Conservation (phyloP, 2,113 vertebrate species). For the Leuciscus idus region DNA sequence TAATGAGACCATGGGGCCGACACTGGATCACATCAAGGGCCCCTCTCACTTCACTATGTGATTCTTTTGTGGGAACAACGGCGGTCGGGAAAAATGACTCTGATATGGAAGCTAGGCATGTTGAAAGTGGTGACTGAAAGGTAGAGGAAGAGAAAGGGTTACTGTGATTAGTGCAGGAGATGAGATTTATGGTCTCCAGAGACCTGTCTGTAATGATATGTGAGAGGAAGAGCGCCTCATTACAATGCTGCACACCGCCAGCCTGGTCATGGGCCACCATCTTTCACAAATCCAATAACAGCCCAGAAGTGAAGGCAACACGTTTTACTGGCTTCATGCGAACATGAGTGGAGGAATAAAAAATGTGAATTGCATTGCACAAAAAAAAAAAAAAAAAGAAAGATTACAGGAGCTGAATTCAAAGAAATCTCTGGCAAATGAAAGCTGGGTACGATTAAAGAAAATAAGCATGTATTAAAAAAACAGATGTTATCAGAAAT, state of each 20-base stretch:
- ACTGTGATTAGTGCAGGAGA: constrained; percentile 51
- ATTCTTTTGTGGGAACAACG: constrained; percentile 38
- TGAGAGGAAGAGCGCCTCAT: constrained; percentile 55
- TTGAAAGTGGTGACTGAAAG: constrained; percentile 21
- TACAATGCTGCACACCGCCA: constrained; percentile 53
- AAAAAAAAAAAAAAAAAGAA: background rate
- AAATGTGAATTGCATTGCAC: constrained; percentile 24
- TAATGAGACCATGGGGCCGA: constrained; percentile 56
- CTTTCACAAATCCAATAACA: constrained; percentile 56
- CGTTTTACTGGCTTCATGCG: constrained; percentile 38
- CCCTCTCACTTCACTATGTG: constrained; percentile 44
- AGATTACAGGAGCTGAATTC: constrained; percentile 27
- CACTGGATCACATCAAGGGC: constrained; percentile 52
- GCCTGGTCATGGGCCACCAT: constrained; percentile 52
- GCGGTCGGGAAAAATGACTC: background rate
- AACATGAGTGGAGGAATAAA: constrained; percentile 27
- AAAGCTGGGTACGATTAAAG: constrained; percentile 29
- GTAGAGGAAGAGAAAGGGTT: constrained; percentile 44
- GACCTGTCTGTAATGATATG: constrained; percentile 57
- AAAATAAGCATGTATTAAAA: constrained; percentile 28
- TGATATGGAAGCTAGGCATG: constrained; percentile 13
- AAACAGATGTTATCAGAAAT: constrained; percentile 48
- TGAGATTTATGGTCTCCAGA: constrained; percentile 58
- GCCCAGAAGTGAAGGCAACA: constrained; percentile 17
- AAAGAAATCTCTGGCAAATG: constrained; percentile 21